Conservation (phyloP, 2,113 vertebrate genomes). For the Rhinolophus sinicus region DNA sequence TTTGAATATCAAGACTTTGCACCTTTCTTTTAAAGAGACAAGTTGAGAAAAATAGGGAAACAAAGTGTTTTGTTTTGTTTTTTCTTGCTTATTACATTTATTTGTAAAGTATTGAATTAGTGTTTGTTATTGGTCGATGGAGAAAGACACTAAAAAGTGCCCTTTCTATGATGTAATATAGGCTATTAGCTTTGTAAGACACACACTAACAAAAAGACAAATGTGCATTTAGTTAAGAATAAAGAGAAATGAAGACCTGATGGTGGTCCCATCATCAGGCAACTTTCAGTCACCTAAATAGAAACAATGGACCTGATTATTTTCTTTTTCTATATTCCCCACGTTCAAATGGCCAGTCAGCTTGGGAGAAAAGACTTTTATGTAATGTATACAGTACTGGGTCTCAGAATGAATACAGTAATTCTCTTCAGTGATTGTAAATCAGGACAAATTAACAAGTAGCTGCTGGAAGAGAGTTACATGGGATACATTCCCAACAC, state of each 20-base stretch:
- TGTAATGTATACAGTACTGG: background rate
- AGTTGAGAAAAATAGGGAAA: background rate
- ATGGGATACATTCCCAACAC: background rate
- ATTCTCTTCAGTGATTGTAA: background rate
- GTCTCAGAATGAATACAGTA: background rate
- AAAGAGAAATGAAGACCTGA: background rate
- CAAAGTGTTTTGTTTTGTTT: background rate
- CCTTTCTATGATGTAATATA: background rate
- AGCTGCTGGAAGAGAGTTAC: background rate
- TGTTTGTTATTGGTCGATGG: background rate
- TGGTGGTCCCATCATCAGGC: background rate
- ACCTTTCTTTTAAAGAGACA: constrained; percentile 3
- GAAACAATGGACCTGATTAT: background rate
- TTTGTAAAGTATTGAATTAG: background rate
- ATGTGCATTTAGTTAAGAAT: background rate
- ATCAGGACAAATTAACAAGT: background rate
- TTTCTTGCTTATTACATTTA: background rate
- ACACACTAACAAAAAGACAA: background rate
- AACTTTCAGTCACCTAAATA: background rate
- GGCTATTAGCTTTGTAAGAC: background rate
- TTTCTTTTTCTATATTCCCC: background rate
- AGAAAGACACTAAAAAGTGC: background rate
- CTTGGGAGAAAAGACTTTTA: background rate
- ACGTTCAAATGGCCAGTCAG: background rate
- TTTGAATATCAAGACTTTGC: background rate